Evolutionary conservation across 1,140 invertebrate species (phyloP).

Genomic region (Gryllus bimaculatus): DNA sequence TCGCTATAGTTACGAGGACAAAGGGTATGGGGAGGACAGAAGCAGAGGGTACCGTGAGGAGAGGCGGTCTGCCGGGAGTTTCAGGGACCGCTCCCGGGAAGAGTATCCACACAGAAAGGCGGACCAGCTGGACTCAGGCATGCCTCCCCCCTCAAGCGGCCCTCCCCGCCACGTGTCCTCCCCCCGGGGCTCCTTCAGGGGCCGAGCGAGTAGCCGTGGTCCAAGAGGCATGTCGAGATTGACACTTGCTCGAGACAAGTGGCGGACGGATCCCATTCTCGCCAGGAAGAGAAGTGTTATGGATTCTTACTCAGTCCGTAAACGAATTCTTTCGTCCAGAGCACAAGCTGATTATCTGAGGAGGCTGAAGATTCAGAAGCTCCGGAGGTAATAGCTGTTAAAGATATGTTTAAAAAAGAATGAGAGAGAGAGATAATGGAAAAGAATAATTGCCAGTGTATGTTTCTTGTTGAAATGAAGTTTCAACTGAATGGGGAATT

Average conservation of each 20-base stretch:
- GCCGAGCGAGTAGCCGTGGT: conserved; percentile 14
- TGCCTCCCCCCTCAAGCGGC: conserved; percentile 19
- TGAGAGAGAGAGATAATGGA: neutral
- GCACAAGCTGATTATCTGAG: conserved; percentile 22
- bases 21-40: conserved; percentile 23
- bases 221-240: conserved; percentile 21
- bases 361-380: conserved; percentile 22
- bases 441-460: neutral
- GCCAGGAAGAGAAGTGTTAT: conserved; percentile 20
- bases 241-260: conserved; percentile 14
- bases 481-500: neutral
- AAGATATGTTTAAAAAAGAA: conserved; percentile 11
- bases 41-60: conserved; percentile 23
- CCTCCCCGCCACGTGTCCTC: conserved; percentile 16
- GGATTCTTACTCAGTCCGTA: conserved; percentile 22
- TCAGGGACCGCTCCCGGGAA: conserved; percentile 23
- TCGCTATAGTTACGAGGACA: conserved; percentile 24
- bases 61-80: conserved; percentile 20
- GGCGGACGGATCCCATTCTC: conserved; percentile 18
- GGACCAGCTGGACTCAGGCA: conserved; percentile 18
- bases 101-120: conserved; percentile 23
- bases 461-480: neutral
- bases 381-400: conserved; percentile 23
- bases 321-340: conserved; percentile 22
- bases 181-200: conserved; percentile 20